Conservation (phyloP, 30 jellyfish, hydroid and myxozoan genomes). For the Cassiopea andromeda region DNA sequence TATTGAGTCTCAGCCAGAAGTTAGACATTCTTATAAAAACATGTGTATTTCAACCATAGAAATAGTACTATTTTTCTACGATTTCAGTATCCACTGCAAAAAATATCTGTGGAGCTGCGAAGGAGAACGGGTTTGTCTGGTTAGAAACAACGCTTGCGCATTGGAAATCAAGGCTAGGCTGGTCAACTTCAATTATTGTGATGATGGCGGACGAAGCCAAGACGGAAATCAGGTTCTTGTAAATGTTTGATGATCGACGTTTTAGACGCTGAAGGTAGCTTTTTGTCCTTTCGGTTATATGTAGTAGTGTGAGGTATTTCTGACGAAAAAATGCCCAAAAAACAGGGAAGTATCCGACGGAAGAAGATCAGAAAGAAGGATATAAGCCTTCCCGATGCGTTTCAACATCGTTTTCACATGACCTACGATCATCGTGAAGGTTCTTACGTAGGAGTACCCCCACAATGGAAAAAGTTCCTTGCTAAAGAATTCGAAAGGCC, state of each 20-base stretch:
- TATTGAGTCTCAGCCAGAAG: too few species aligned
- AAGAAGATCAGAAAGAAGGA: slow-evolving; percentile 87
- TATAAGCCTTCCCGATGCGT: slow-evolving; percentile 84
- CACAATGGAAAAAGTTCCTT: slow-evolving; percentile 96
- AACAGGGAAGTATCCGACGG: slow-evolving; percentile 59
- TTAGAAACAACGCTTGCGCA: slow-evolving; percentile 61
- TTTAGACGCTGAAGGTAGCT: background rate
- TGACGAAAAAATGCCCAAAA: slow-evolving; percentile 52
- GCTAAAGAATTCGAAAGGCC: slow-evolving; percentile 95
- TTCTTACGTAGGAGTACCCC: slow-evolving; percentile 92
- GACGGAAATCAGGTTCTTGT: slow-evolving; percentile 49
- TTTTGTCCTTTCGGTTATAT: background rate
- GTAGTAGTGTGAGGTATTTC: background rate
- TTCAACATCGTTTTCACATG: slow-evolving; percentile 93
- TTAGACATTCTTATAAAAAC: too few species aligned
- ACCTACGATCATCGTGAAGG: slow-evolving; percentile 96
- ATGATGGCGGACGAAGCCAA: slow-evolving; percentile 39
- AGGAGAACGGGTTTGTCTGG: slow-evolving; percentile 31
- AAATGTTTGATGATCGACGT: background rate
- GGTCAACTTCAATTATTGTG: slow-evolving; percentile 46
- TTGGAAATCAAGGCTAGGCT: slow-evolving; percentile 51
- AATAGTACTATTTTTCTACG: too few species aligned
- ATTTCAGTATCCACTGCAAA: too few species aligned
- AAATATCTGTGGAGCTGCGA: background rate
- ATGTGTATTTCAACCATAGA: too few species aligned